Base-by-base conservation (phyloP, 92 coral and sea anemone species). In the Micromussa lordhowensis region DNA sequence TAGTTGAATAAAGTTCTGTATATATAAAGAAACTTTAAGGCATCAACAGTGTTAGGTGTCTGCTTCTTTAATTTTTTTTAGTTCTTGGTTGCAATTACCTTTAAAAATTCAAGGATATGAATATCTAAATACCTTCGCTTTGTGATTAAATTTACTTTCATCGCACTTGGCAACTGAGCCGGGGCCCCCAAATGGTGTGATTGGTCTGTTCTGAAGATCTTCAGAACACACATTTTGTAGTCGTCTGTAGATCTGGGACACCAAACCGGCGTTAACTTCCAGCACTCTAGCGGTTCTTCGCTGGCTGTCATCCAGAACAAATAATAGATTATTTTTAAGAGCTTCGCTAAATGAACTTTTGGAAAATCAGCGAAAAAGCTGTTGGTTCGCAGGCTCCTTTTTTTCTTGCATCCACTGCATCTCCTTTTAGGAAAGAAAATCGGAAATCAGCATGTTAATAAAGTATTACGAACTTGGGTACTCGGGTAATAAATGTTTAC, bases 331-430 rank as follows among this genome's bases (percentile, higher is more conserved):
- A 28, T 18, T 17, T 2, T 11, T 14, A 76, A 58, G 1, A 76
- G 57, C 14, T 9, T 79, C 30, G n/a, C 69, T 11, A 79, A 22
- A 2, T 24, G 69, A 4, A 54, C 21, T 48, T 53, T 53, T 1
- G 68, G 83, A 14, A 79, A 55, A 28, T 79, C 83, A 55, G 44
- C 70, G 28, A 79, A 79, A 3, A 79, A 28, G 69, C 69, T 79
- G 69, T 59, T 79, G 9, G 69, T 29, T 58, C 83, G 24, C 68
- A 53, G 38, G 28, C 68, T 79, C 28, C 68, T 55, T 79, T n/a
- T 79, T 28, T 79, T 79, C 8, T 21, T 12, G 14, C 83, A 79
- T 28, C 83, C 83, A 29, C 48, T 79, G 40, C 83, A 79, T 28
- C 69, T 10, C 83, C 83, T 59, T 3, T 17, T 1, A 44, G 24